Evolutionary conservation across 2,888 invertebrate species (phyloP), one percentile per base, ranked within the genome.

Genomic region (Gasteruption jaculator): DNA sequence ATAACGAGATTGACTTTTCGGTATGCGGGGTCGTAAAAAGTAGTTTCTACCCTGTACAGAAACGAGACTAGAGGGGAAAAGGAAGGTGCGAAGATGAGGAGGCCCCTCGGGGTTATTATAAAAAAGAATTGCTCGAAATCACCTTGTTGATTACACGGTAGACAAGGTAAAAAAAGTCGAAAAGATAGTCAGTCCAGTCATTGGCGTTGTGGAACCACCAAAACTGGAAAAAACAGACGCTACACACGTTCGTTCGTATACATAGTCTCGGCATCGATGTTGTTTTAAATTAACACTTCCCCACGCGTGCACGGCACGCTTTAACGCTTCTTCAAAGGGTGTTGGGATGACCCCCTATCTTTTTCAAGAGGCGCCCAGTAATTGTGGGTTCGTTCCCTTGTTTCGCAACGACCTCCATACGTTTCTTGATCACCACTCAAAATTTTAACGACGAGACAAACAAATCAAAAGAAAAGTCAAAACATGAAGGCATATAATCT

Each of bases 271-370:
- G n/a, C n/a, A n/a, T n/a, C 24, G 21, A 15, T 38, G 38, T 65
- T 66, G 60, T 65, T 66, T 66, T 65, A 62, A 66, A 62, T 65
- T 65, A 65, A 65, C 63, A 58, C 61, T 61, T 61, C 56, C 51
- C 47, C 41, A 44, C 43, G 44, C 42, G 43, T 47, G 56, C 56
- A 49, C 56, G 60, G 64, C 64, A 61, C 60, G 57, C 58, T 65
- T 64, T 65, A 65, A 63, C 64, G 63, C 65, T 64, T 64, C 60
- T 59, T 63, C 60, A 54, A 56, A 53, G 43, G 48, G 46, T 47
- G 49, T 46, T 49, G 50, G 41, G 47, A 50, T 50, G 48, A 25
- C 35, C 43, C 37, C 43, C 38, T 48, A 41, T 39, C 45, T 52
- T 39, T 32, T 43, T 50, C 40, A 38, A 48, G 33, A 56, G 49